phyloP scores from a whole-genome alignment of 2,797 vertebrate genomes.

The Odontamblyopus rebecca region DNA sequence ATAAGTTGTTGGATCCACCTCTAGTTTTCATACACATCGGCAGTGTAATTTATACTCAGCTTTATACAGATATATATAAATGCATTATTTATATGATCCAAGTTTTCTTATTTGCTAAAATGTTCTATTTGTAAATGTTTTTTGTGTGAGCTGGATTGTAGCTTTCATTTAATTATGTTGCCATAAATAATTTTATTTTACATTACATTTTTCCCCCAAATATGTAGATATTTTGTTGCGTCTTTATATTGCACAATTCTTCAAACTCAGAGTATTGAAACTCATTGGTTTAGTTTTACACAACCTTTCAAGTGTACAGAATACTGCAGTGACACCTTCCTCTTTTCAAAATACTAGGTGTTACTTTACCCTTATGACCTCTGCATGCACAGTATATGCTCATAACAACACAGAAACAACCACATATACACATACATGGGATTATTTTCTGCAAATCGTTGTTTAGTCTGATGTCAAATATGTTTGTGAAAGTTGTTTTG shows the following conservation, averaged over 20 bases:
- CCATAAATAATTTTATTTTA: background rate
- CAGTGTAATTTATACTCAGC: background rate
- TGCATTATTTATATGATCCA: constrained; percentile 25
- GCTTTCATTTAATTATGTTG: background rate
- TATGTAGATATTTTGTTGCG: background rate
- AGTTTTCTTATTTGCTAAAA: constrained; percentile 35
- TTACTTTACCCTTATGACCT: background rate
- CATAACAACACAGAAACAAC: background rate
- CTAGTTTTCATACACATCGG: background rate
- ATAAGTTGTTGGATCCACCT: background rate
- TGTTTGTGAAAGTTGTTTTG: too few species aligned
- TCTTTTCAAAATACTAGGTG: constrained; percentile 15
- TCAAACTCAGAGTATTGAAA: background rate
- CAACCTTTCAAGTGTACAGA: background rate
- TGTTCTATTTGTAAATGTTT: constrained; percentile 3
- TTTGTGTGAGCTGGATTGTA: constrained; percentile 3
- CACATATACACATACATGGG: background rate
- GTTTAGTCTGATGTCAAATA: background rate
- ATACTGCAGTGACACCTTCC: background rate
- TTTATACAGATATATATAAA: constrained; percentile 19
- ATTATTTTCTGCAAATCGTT: background rate
- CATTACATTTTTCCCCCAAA: background rate
- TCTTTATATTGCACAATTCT: background rate
- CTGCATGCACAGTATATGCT: background rate
- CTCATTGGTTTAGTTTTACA: constrained; percentile 5